Base-by-base conservation (phyloP, 2,113 vertebrate species). In the Oenanthe melanoleuca region DNA sequence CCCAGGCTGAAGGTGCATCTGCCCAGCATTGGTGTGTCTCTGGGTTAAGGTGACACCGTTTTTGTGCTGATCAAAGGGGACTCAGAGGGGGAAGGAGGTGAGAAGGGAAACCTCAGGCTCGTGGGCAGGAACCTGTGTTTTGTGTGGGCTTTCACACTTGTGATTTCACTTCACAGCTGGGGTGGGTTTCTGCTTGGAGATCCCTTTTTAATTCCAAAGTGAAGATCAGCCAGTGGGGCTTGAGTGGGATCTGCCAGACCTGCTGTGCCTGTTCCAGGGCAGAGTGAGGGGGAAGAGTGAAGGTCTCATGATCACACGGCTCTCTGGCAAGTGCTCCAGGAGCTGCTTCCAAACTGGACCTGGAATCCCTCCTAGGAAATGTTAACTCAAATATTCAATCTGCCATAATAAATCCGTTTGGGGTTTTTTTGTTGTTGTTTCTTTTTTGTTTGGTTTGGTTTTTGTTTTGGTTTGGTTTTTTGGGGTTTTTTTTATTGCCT, bases 11-110 rank as follows among this genome's bases (percentile, higher is more conserved):
- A 64, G 67, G 14, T 14, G 26, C 44, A 49, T 42, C 37, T 66
- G 52, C 3, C 0, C 4, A 26, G 47, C 34, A 1, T 2, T 23
- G 52, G 9, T 34, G 61, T 63, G 24, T 29, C 6, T 42, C 47
- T 22, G 29, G 24, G 14, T 57, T 61, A 3, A 40, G 38, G 50
- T 50, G 34, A 42, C 26, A 2, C 13, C 4, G 19, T 21, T 65
- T 18, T 57, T 80, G 52, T 25, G 2, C 42, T 31, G 28, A 56
- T 59, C 57, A 55, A 55, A 89, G 47, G 60, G 25, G 40, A 42
- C 45, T 34, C 3, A 3, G 60, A 28, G 47, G 65, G 26, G 42
- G 69, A 61, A 40, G 38, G 86, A 78, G 71, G 73, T 61, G 74
- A 64, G 38, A 78, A 53, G 64, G 47, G 42, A 87, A 89, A 65